Evolutionary conservation across 2,797 vertebrate genomes (phyloP), one percentile per base, ranked within the genome.

Genomic region (Pterois miles): DNA sequence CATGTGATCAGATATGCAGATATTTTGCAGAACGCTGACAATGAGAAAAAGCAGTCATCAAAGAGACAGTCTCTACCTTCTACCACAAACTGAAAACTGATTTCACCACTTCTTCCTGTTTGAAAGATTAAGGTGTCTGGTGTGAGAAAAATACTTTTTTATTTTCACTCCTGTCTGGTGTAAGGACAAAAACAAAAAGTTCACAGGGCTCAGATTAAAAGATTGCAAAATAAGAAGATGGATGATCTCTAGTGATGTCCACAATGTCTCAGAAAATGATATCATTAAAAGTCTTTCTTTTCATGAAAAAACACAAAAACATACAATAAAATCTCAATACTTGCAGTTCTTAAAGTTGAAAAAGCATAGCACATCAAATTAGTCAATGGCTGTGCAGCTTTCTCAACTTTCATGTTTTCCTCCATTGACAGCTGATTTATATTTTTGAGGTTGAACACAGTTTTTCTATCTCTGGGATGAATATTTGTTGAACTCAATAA

Each of bases 101-200:
- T 71, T 67, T 76, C 60, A 34, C n/a, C 38, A 78, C 74, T 18
- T 75, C 58, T 62, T 86, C 76, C 71, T 88, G 36, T 79, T 34
- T 64, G 5, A 56, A 40, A 78, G 33, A 77, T 80, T 5, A n/a
- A 31, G 0, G 56, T 6, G 52, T 53, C 23, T 76, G 36, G 80
- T 71, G 5, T 1, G 3, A n/a, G 1, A 14, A 14, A 8, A 12
- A n/a, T 4, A 4, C 14, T 20, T 43, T 50, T 50, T 22, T 27
- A 10, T 36, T 71, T 34, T 59, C 0, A 14, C 40, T 14, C 6
- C 1, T n/a, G 8, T 33, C 10, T 63, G n/a, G 5, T 0, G 4
- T 27, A 22, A 34, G 25, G 2, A 34, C 8, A 63, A 40, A 25
- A 34, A 52, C 29, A 33, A 58, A 36, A 29, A 22, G 27, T 18